Base-by-base conservation (phyloP, 92 coral and sea anemone species). In the Phenganax stokvisi region DNA sequence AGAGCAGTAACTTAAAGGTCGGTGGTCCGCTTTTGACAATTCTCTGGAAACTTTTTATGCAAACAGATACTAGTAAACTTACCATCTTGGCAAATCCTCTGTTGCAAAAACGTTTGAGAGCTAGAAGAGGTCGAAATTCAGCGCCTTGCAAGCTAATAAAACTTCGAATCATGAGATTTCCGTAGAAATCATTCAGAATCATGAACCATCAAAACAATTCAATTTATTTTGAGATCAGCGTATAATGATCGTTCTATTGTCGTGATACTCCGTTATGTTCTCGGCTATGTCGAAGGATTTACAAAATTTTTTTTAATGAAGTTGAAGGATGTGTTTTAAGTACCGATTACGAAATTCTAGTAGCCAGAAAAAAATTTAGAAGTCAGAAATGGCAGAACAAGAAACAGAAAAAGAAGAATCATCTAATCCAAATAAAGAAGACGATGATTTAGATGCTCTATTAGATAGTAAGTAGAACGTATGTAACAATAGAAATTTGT, bases 341-440 rank as follows among this genome's bases (percentile, higher is more conserved):
- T 15, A 28, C 25, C 25, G 67, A 61, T 53, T 74, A 20, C 47
- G 47, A 37, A 37, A 37, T 5, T 37, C 47, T 37, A 5, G 47
- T 20, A 37, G 5, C 5, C 47, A 37, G 47, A 37, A 37, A 37
- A 37, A 37, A 37, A 37, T 37, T 20, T 37, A 31, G 10, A 20
- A 58, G 63, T 69, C 75, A 59, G 90, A 90, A 75, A 93, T 93
- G 97, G 97, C 96, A 87, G 97, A 91, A 76, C 89, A 75, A 37
- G 47, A 37, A 37, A 96, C 96, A 87, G 97, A 91, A 76, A 74
- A 77, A 68, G 84, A 83, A 27, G 84, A 79, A 86, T 81, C 83
- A 74, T 67, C 71, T 56, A 84, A 84, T 8, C 56, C 68, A 37
- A 56, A 20, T 44, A 56, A 67, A 75, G 81, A 70, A 1, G 97